These are phyloP conservation scores for Chaetogeoica ovagalla DNA, from an alignment of 2,888 invertebrate species.

Conservation along the genomic window DNA sequence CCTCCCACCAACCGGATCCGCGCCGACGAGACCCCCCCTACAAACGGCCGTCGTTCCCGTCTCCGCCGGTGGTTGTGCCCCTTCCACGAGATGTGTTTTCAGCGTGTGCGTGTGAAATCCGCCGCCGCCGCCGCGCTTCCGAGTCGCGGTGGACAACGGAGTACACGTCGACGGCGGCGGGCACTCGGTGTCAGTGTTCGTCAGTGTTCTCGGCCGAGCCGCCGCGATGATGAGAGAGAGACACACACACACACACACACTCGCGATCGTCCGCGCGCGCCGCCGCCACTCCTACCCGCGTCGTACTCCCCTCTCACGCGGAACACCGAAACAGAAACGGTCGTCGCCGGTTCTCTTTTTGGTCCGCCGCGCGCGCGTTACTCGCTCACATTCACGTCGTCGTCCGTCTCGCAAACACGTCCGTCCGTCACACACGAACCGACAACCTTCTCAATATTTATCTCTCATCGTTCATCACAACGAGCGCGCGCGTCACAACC, in stretches of 20 bases:
- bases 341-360: neutral
- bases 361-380: neutral
- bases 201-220: no score
- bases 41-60: no score
- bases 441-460: neutral
- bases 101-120: neutral
- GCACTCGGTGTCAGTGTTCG: no score
- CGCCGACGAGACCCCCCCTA: neutral
- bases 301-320: neutral
- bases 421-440: neutral
- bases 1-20: neutral
- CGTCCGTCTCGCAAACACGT: slow-evolving; percentile 29
- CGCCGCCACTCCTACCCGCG: neutral
- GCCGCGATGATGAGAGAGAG: no score
- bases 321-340: neutral
- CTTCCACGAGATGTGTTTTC: neutral
- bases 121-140: no score
- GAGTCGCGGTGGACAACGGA: neutral
- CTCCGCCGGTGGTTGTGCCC: neutral
- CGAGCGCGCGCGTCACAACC: no score
- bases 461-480: no score
- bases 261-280: neutral
- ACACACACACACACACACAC: neutral
- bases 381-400: slow-evolving; percentile 6
- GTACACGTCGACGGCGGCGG: no score